Evolutionary conservation across 2,888 invertebrate species (phyloP).

Genomic region (Allophyes oxyacanthae): DNA sequence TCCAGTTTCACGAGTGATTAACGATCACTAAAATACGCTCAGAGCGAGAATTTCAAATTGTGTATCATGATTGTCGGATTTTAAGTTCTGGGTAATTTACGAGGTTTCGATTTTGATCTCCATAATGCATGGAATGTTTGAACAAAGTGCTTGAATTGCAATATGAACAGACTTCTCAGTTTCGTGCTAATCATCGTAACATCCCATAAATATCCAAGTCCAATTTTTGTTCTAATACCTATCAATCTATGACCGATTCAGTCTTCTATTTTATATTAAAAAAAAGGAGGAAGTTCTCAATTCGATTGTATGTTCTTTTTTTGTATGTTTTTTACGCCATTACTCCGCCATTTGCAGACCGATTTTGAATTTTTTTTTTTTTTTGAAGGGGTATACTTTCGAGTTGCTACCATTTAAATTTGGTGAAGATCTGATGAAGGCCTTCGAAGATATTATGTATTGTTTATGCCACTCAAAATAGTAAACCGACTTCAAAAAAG

Average conservation of each 20-base stretch:
- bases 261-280: too few species aligned
- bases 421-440: too few species aligned
- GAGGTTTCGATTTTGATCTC: constrained; percentile 25
- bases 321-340: too few species aligned
- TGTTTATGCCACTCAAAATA: too few species aligned
- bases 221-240: not conserved
- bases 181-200: not conserved
- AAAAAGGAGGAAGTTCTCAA: too few species aligned
- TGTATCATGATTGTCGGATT: constrained; percentile 21
- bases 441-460: too few species aligned
- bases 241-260: not conserved
- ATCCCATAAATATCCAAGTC: not conserved
- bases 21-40: constrained; percentile 27
- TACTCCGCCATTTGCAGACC: too few species aligned
- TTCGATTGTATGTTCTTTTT: too few species aligned
- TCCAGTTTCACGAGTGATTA: constrained; percentile 35
- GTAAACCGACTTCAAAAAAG: too few species aligned
- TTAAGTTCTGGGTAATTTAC: constrained; percentile 36
- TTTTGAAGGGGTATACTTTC: too few species aligned
- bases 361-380: too few species aligned
- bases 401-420: too few species aligned
- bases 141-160: not conserved
- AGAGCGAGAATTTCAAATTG: constrained; percentile 28
- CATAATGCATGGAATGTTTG: constrained; percentile 12
- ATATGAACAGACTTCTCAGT: not conserved